phyloP scores from a whole-genome alignment of 2,888 invertebrate species.

The Andrena praecox region DNA sequence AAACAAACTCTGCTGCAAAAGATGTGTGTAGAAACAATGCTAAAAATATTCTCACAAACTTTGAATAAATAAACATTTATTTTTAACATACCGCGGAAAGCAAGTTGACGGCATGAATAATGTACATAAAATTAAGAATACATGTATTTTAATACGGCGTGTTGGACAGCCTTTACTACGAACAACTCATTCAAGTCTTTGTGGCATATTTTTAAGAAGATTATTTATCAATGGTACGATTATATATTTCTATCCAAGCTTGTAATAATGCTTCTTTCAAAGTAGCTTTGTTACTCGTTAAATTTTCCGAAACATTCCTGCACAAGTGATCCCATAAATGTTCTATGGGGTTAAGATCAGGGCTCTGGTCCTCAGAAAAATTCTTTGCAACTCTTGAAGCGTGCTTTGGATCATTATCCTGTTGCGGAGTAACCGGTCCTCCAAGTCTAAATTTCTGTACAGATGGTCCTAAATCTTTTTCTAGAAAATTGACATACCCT shows the following conservation, averaged over 20 bases:
- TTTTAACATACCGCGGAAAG: neutral
- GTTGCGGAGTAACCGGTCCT: neutral
- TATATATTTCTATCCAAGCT: neutral
- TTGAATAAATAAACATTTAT: too few relatives aligned
- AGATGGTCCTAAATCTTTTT: neutral
- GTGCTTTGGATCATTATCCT: slow-evolving; percentile 10
- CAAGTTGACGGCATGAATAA: neutral
- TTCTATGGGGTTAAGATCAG: neutral
- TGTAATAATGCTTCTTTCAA: slow-evolving; percentile 8
- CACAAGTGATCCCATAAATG: slow-evolving; percentile 2
- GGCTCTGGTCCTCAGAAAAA: neutral
- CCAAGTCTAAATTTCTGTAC: too few relatives aligned
- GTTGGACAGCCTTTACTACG: neutral
- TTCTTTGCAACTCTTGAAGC: neutral
- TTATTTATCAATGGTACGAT: neutral
- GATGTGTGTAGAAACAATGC: too few relatives aligned
- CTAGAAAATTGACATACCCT: slow-evolving; percentile 7
- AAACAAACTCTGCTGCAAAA: too few relatives aligned
- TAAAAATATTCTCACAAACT: too few relatives aligned
- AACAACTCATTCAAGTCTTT: slow-evolving; percentile 8
- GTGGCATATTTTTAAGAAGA: neutral
- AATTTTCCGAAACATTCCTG: neutral
- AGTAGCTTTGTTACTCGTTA: neutral
- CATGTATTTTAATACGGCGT: neutral
- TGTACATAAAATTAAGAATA: neutral